phyloP scores from a whole-genome alignment of 2,113 vertebrate genomes.

The Poeciliopsis occidentalis region DNA sequence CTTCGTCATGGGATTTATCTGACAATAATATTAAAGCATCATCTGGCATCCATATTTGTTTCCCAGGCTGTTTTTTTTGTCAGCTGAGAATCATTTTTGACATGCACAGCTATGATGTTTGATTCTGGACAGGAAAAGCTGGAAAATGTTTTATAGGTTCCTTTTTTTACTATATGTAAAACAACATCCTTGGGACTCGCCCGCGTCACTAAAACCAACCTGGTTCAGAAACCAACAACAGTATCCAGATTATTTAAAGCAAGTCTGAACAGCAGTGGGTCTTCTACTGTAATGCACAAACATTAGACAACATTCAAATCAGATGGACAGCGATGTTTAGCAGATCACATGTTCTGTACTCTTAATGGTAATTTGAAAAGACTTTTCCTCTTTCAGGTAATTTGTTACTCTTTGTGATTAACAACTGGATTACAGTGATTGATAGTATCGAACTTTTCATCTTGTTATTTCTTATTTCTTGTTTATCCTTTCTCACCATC shows the following conservation, averaged over 20 bases:
- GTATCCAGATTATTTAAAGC: background rate
- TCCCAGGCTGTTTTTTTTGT: background rate
- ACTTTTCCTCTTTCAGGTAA: background rate
- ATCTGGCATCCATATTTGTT: constrained; percentile 14
- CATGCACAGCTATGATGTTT: background rate
- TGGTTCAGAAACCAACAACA: no score
- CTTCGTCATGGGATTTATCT: background rate
- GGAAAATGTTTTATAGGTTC: no score
- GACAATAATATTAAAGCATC: background rate
- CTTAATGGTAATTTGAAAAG: background rate
- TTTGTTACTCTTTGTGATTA: background rate
- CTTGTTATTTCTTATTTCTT: constrained; percentile 22
- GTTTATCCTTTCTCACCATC: constrained; percentile 16
- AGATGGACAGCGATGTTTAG: background rate
- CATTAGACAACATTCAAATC: background rate
- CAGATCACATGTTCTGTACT: background rate
- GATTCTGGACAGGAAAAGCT: no score
- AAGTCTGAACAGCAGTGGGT: background rate
- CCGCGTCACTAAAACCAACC: no score
- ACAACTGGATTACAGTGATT: constrained; percentile 22
- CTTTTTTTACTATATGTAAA: no score
- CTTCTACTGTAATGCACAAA: background rate
- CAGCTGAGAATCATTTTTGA: constrained; percentile 3
- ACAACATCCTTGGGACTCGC: no score
- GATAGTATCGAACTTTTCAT: constrained; percentile 24